Evolutionary conservation across 2,113 vertebrate species (phyloP).

Genomic region (Lepus americanus): DNA sequence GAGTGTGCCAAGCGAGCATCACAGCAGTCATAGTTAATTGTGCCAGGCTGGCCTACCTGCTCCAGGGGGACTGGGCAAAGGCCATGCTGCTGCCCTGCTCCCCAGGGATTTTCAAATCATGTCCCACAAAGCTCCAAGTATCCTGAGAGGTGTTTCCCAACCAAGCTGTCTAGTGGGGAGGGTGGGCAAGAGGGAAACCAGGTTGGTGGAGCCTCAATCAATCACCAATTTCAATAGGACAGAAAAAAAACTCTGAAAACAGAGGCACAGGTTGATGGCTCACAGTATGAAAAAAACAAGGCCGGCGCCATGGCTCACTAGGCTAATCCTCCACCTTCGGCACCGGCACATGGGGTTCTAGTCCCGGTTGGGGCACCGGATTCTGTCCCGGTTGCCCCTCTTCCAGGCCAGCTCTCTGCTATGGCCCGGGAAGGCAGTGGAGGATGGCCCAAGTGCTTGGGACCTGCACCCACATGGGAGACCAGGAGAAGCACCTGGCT

Average conservation of each 20-base stretch:
- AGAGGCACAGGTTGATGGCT: background rate
- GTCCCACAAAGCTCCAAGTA: no score
- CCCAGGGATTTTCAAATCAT: background rate
- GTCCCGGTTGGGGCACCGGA: no score
- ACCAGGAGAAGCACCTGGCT: no score
- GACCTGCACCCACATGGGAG: no score
- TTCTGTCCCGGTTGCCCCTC: no score
- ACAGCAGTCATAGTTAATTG: background rate
- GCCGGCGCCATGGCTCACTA: no score
- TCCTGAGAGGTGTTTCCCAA: background rate
- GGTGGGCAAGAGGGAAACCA: background rate
- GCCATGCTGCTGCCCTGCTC: accelerated
- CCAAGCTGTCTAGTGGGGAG: background rate
- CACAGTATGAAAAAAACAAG: background rate
- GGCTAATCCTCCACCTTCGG: no score
- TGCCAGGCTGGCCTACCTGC: background rate
- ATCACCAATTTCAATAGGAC: background rate
- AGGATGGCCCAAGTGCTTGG: no score
- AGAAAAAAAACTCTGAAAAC: background rate
- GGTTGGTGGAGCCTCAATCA: background rate
- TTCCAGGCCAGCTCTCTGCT: no score
- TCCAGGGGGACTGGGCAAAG: background rate
- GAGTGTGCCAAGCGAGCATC: background rate
- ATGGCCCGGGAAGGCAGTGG: no score
- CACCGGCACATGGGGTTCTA: no score